Evolutionary conservation across 2,888 invertebrate species (phyloP), one percentile per base, ranked within the genome.

Genomic region (Belgica antarctica): DNA sequence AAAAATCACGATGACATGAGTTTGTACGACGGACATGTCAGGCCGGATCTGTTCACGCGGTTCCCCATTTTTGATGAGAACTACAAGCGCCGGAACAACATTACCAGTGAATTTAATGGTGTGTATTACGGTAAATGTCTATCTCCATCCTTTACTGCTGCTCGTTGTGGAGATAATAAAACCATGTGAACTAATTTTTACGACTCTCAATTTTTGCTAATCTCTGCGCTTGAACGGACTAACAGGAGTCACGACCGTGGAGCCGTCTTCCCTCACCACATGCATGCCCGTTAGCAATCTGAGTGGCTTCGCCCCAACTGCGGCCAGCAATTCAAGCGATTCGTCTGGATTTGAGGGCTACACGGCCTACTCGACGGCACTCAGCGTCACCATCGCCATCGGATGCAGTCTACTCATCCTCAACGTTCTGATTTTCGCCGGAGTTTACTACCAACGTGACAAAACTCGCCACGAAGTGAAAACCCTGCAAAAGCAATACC

Each of bases 1-100:
- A 86, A 89, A 73, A 90, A 93, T 81, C 90, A 94, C 81, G 90
- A 92, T 77, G 93, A 94, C 78, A 88, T 89, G 74, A 89, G 90
- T 72, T 82, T 94, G 24, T 96, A 95, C 81, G 95, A 95, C 77
- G 94, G 94, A 62, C 85, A 89, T 57, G 92, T 94, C 28, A 84
- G 94, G 72, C 89, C 91, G 8, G 92, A 92, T 80, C 91, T 91
- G n/a, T 82, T 91, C 72, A 85, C 87, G 41, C 81, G 88, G 73
- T 83, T 84, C 41, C 71, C 73, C 27, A 71, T 73, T 31, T 71
- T 74, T 19, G 74, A 74, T 65, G 88, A 88, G 72, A 83, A 85
- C 72, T 82, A 84, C 72, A 82, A 85, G 73, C 81, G 85, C 73
- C 79, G 84, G 72, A 82, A 82, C 75, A 84, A 85, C 74, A 82